Conservation (phyloP, 2,113 vertebrate genomes). For the Colossoma macropomum region DNA sequence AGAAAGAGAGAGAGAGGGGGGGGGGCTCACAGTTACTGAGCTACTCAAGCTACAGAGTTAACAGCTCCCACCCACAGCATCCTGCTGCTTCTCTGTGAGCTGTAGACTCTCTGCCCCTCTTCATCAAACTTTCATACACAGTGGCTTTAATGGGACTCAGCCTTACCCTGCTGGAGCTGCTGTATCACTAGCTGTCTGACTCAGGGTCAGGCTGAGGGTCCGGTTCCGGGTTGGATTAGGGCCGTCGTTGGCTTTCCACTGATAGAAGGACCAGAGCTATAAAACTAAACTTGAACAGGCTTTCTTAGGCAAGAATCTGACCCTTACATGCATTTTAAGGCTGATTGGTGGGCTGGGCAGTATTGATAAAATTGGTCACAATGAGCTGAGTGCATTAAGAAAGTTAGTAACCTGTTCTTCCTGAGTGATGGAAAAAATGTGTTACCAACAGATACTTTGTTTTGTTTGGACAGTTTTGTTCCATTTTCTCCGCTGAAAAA, state of each 20-base stretch:
- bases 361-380: no score
- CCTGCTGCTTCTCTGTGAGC: not conserved
- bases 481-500: no score
- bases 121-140: not conserved
- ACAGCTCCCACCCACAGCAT: not conserved
- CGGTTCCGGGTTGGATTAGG: not conserved
- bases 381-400: no score
- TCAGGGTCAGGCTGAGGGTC: not conserved
- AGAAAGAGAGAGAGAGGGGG: not conserved
- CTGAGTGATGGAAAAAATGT: no score
- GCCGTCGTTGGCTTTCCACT: not conserved
- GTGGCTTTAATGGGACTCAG: not conserved
- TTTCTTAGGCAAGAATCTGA: no score
- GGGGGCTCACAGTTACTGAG: not conserved
- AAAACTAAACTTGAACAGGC: not conserved
- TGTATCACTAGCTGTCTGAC: not conserved
- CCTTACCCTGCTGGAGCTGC: not conserved
- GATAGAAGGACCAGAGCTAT: not conserved
- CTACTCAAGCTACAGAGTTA: not conserved
- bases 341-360: no score
- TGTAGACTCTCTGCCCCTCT: conserved; percentile 7
- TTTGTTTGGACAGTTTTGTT: no score
- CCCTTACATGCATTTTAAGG: no score
- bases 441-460: no score
- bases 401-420: no score